A percentile compares a stretch with the other conserved stretches of the same genome.
Evolutionary conservation across 2,888 invertebrate genomes (phyloP).

Genomic region (Perithous albicinctus): DNA sequence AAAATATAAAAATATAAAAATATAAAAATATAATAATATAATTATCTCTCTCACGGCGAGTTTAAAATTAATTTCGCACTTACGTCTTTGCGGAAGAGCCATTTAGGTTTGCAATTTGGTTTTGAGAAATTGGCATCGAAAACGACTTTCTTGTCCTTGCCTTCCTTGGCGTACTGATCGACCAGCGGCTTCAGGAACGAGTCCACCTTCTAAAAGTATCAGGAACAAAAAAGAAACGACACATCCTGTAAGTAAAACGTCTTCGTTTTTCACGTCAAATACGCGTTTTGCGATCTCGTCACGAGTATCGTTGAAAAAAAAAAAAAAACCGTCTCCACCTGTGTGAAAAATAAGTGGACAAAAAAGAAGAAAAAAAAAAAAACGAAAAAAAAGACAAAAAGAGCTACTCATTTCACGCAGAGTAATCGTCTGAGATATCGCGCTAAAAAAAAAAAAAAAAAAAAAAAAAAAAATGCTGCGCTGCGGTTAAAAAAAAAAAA

Average conservation of each 20-base stretch:
- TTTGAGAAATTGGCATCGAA: slow-evolving; percentile 98
- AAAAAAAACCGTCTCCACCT: slow-evolving; percentile 64
- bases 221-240: slow-evolving; percentile 72
- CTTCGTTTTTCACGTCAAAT: neutral
- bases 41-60: too few relatives aligned
- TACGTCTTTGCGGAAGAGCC: slow-evolving; percentile 97
- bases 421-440: slow-evolving; percentile 42
- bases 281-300: slow-evolving; percentile 50
- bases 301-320: slow-evolving; percentile 59
- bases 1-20: too few relatives aligned
- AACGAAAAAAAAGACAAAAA: slow-evolving; percentile 47
- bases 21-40: too few relatives aligned
- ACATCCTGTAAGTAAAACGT: neutral
- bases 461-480: slow-evolving; percentile 32
- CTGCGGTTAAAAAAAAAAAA: slow-evolving; percentile 47
- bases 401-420: slow-evolving; percentile 35
- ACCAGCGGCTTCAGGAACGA: slow-evolving; percentile 97
- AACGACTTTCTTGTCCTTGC: slow-evolving; percentile 97
- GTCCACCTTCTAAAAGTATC: slow-evolving; percentile 92
- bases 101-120: slow-evolving; percentile 97
- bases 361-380: slow-evolving; percentile 41
- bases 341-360: slow-evolving; percentile 55
- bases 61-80: slow-evolving; percentile 84
- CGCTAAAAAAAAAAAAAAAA: slow-evolving; percentile 12
- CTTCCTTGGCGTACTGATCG: slow-evolving; percentile 97